A percentile compares a stretch with the other conserved stretches of the same genome.
Evolutionary conservation across 2,113 vertebrate species (phyloP).

Genomic region (Hydropotes inermis): DNA sequence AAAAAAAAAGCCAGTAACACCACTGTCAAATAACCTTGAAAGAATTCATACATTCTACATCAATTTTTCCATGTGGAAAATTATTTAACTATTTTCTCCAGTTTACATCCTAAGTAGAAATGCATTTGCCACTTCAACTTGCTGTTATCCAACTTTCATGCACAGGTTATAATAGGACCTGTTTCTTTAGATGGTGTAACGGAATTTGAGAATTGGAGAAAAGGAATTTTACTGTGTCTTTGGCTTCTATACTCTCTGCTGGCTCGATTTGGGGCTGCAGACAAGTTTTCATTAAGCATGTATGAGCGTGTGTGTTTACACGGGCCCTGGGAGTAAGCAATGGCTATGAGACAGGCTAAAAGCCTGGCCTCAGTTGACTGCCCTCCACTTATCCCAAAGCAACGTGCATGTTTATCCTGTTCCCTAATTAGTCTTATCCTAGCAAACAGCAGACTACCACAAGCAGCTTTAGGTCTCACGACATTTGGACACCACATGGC

Average conservation of each 20-base stretch:
- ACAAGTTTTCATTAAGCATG: background rate
- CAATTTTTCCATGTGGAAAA: background rate
- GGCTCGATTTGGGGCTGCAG: background rate
- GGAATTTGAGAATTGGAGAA: background rate
- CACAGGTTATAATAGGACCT: background rate
- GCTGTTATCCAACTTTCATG: background rate
- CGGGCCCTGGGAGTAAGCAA: background rate
- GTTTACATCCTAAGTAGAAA: background rate
- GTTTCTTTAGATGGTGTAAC: background rate
- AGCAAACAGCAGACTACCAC: background rate
- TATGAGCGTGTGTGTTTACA: background rate
- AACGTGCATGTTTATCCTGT: background rate
- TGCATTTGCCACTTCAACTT: background rate
- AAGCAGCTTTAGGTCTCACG: background rate
- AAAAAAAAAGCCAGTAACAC: background rate
- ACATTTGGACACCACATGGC: background rate
- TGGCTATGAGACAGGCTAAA: background rate
- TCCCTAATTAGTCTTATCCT: conserved; percentile 3
- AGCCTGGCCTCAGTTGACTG: background rate
- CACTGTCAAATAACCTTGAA: background rate
- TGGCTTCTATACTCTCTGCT: background rate
- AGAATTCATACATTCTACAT: background rate
- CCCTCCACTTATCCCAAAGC: background rate
- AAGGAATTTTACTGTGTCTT: background rate
- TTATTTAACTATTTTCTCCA: background rate